Conservation (phyloP, 2,113 vertebrate genomes). For the Stegastes partitus region DNA sequence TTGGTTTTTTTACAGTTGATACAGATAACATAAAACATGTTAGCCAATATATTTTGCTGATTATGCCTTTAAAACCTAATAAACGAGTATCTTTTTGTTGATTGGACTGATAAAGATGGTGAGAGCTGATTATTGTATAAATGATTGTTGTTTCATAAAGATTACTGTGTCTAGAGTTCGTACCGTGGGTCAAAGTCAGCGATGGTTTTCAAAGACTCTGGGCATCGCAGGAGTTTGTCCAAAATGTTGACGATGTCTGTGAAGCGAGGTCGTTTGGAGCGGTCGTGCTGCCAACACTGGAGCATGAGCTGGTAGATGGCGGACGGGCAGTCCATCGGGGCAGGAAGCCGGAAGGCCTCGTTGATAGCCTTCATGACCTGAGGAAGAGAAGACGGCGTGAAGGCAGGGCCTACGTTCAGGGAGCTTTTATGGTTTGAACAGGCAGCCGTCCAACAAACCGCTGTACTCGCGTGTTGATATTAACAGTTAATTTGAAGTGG, state of each 20-base stretch:
- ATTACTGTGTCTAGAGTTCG: too few species aligned
- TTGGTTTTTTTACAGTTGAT: too few species aligned
- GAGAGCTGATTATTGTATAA: not conserved
- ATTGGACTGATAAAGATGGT: not conserved
- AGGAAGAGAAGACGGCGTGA: conserved; percentile 18
- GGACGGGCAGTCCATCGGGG: conserved; percentile 94
- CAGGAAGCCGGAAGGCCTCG: conserved; percentile 94
- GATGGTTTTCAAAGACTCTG: conserved; percentile 91
- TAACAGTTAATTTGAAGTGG: conserved; percentile 41
- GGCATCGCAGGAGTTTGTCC: conserved; percentile 92
- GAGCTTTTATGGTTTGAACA: conserved; percentile 29
- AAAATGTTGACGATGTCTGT: conserved; percentile 93
- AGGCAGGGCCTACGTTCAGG: conserved; percentile 23
- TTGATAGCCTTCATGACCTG: conserved; percentile 99
- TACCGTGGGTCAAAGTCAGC: conserved; percentile 96
- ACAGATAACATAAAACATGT: too few species aligned
- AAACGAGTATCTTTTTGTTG: not conserved
- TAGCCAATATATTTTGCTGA: not conserved
- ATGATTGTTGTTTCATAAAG: too few species aligned
- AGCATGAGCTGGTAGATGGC: conserved; percentile 98
- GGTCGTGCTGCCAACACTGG: conserved; percentile 96
- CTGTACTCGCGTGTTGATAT: conserved; percentile 45
- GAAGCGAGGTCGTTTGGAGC: conserved; percentile 91
- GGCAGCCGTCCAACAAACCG: conserved; percentile 20
- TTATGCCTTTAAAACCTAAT: not conserved